A percentile compares a stretch with the other conserved stretches of the same genome.
Conservation (phyloP, 2,113 vertebrate genomes). For the Argyrosomus japonicus region DNA sequence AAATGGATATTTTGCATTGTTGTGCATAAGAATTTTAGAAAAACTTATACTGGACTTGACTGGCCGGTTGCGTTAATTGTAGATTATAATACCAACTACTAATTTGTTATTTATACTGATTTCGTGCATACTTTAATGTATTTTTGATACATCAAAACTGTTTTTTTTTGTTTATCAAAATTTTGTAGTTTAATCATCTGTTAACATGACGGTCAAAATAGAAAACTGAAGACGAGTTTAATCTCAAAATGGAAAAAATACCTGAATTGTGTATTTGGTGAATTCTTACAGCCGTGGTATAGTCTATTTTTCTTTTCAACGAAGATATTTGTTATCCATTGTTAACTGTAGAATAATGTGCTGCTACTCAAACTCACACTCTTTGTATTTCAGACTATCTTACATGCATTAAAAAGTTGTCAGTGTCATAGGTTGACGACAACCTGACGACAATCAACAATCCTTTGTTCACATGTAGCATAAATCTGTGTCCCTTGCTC, state of each 20-base stretch:
- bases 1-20: not conserved
- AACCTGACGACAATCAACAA: constrained; percentile 41
- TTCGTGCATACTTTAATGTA: not conserved
- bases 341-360: constrained; percentile 24
- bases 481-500: not conserved
- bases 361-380: constrained; percentile 9
- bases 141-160: not conserved
- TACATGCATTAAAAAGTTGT: constrained; percentile 16
- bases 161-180: too few relatives aligned
- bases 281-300: not conserved
- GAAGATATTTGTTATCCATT: constrained; percentile 7
- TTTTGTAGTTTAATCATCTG: not conserved
- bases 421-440: constrained; percentile 40
- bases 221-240: not conserved
- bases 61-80: not conserved
- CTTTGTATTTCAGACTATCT: constrained; percentile 33
- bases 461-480: constrained; percentile 33
- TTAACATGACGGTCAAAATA: not conserved
- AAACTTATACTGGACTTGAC: not conserved
- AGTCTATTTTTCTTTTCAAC: constrained; percentile 20
- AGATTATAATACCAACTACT: not conserved
- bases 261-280: not conserved
- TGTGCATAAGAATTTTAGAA: not conserved
- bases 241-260: constrained; percentile 20
- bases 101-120: not conserved